These are phyloP conservation scores for Timandra comae DNA, from an alignment of 2,888 invertebrate species.

Conservation along the genomic window DNA sequence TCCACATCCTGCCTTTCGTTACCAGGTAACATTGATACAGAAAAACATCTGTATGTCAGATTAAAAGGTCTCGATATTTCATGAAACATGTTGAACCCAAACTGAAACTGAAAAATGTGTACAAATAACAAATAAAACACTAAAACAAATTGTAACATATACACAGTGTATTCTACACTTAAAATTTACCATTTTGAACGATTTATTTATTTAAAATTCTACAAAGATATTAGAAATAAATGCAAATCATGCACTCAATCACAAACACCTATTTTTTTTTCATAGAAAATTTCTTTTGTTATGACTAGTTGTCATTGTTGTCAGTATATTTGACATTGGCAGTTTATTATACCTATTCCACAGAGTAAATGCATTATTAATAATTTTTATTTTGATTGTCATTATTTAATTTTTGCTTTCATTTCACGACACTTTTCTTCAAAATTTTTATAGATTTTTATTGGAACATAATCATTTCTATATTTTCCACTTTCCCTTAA, in stretches of 20 bases:
- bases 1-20: constrained; percentile 96
- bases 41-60: constrained; percentile 92
- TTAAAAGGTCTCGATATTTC: constrained; percentile 88
- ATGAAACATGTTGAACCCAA: constrained; percentile 92
- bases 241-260: constrained; percentile 45
- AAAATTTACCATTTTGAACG: constrained; percentile 14
- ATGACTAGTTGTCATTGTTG: too few species aligned
- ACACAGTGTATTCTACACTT: not conserved
- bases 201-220: constrained; percentile 37
- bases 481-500: too few species aligned
- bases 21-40: constrained; percentile 96
- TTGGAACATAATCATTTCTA: too few species aligned
- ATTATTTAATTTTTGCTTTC: too few species aligned
- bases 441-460: too few species aligned
- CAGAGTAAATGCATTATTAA: too few species aligned
- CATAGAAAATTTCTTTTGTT: not conserved
- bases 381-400: too few species aligned
- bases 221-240: constrained; percentile 31
- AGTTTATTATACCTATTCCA: too few species aligned
- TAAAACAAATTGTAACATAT: constrained; percentile 2
- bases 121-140: constrained; percentile 9
- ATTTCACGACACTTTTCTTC: too few species aligned
- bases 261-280: constrained; percentile 22
- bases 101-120: constrained; percentile 80
- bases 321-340: too few species aligned